Conservation (phyloP, 2,113 vertebrate species). For the Oreochromis tanganicae region DNA sequence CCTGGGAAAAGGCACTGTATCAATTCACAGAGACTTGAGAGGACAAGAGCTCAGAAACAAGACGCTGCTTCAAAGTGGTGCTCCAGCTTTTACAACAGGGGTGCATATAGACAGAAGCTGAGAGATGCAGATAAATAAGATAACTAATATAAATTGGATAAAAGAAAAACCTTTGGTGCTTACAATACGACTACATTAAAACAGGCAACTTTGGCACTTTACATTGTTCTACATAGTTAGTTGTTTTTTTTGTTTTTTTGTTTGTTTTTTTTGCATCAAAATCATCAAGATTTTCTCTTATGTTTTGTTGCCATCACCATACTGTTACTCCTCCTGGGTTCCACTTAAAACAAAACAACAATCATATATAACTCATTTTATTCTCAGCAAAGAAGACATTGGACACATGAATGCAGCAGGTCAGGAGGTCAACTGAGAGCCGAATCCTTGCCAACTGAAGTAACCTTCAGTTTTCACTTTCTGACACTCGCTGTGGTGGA, state of each 20-base stretch:
- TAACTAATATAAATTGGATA: background rate
- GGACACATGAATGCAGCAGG: background rate
- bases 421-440: background rate
- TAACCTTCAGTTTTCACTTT: background rate
- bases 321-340: background rate
- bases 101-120: background rate
- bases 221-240: background rate
- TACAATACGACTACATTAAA: background rate
- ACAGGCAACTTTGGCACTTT: background rate
- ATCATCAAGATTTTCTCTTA: background rate
- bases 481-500: background rate
- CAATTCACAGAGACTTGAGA: background rate
- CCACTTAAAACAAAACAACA: background rate
- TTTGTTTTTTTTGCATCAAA: background rate
- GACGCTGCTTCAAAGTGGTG: background rate
- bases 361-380: background rate
- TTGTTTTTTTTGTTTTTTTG: background rate
- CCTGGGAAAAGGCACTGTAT: background rate
- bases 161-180: background rate
- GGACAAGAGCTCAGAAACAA: background rate
- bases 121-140: background rate
- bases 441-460: background rate
- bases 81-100: background rate
- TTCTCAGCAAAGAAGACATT: background rate
- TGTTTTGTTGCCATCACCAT: background rate